These are phyloP conservation scores for Xiphophorus maculatus DNA, from an alignment of 2,113 vertebrate genomes.

Conservation along the genomic window DNA sequence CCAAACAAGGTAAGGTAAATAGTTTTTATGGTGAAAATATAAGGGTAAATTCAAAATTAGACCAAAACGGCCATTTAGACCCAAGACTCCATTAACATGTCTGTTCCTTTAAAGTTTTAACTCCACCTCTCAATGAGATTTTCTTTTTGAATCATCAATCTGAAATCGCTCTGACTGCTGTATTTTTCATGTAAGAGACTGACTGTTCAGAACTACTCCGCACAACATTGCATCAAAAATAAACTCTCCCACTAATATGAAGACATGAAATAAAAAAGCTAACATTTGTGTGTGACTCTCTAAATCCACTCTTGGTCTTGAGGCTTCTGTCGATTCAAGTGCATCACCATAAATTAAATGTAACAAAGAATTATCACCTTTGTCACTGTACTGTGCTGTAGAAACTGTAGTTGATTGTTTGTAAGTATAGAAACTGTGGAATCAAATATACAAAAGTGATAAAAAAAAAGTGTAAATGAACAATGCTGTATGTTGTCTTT, in stretches of 20 bases:
- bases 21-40: too few species aligned
- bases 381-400: constrained; percentile 87
- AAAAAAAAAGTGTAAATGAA: constrained; percentile 71
- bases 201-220: constrained; percentile 26
- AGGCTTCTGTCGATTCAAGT: constrained; percentile 76
- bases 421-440: constrained; percentile 83
- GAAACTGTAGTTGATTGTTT: constrained; percentile 90
- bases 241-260: neutral
- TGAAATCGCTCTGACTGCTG: neutral
- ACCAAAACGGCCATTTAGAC: too few species aligned
- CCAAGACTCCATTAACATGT: too few species aligned
- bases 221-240: neutral
- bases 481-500: constrained; percentile 80
- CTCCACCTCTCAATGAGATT: too few species aligned
- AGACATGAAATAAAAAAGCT: neutral
- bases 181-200: neutral
- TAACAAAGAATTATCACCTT: constrained; percentile 78
- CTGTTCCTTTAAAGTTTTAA: too few species aligned
- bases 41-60: too few species aligned
- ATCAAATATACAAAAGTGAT: constrained; percentile 71
- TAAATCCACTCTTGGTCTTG: constrained; percentile 64
- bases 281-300: constrained; percentile 62
- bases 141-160: neutral
- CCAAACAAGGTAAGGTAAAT: too few species aligned
- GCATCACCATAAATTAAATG: constrained; percentile 76